Evolutionary conservation across 2,797 vertebrate genomes (phyloP).

Genomic region (Pristis pectinata): DNA sequence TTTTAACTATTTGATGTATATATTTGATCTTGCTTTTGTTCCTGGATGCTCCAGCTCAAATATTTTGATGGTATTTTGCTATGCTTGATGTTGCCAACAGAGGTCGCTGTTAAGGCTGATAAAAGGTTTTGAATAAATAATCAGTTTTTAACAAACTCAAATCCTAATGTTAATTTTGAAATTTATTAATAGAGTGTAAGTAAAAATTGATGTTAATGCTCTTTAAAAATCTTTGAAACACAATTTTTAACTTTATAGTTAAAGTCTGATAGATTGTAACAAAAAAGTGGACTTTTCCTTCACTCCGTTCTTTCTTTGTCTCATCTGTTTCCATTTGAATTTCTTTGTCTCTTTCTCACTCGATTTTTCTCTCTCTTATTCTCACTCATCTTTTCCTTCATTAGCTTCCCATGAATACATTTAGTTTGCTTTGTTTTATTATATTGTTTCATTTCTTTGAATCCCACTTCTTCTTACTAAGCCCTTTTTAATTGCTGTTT

Average conservation of each 20-base stretch:
- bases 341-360: neutral
- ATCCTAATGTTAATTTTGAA: neutral
- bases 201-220: neutral
- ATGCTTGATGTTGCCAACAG: neutral
- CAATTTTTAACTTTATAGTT: neutral
- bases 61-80: neutral
- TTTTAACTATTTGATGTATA: too few species aligned
- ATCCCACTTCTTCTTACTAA: neutral
- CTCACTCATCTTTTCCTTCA: neutral
- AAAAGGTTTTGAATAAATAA: neutral
- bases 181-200: neutral
- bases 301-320: too few species aligned
- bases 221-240: neutral
- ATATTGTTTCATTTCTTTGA: neutral
- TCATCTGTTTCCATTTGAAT: too few species aligned
- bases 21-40: neutral
- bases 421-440: neutral
- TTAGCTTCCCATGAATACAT: neutral
- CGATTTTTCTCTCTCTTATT: neutral
- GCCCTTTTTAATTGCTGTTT: neutral
- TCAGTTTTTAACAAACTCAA: neutral
- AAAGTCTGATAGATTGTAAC: too few species aligned
- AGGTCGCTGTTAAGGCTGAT: neutral
- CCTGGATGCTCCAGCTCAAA: neutral
- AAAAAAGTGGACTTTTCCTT: too few species aligned